Base-by-base conservation (phyloP, 1,140 invertebrate genomes). In the Drosophila aff. region DNA sequence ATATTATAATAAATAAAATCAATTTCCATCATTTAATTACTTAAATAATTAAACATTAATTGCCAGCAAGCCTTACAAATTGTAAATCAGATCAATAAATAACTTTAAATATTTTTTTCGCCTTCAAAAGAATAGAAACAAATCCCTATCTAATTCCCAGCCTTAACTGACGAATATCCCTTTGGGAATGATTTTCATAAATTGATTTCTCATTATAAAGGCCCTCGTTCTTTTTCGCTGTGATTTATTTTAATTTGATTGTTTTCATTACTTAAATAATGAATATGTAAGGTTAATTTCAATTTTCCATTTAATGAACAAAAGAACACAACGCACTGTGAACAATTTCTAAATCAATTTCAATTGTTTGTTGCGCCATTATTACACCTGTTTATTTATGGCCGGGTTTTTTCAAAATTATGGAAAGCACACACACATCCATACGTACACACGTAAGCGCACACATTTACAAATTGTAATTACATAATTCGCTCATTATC, bases 401-500 rank as follows among this genome's bases (percentile, higher is more conserved):
- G 81, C 59, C 18, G 61, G 53, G 69, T 81, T 81, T 89, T 89
- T 87, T 77, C 13, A 1, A 43, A 72, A 46, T 61, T 49, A 36
- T 31, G n/a, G 18, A 63, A 78, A 58, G 3, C 9, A 36, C 53
- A 52, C n/a, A 28, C 33, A 68, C 36, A 41, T 1, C 11, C 18
- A 46, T 8, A 15, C n/a, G 18, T 16, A 50, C 49, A 33, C 13
- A 44, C 31, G 18, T 21, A 50, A 28, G 13, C 38, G 57, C 36
- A 60, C 49, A 66, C 61, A 15, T 61, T 66, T 52, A 68, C 63
- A 60, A 66, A 85, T 63, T 81, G 69, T 89, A 84, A 84, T 87
- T 87, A 87, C 85, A 89, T 89, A 89, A 87, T 87, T 87, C 83
- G 77, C 84, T 76, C 85, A 87, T 87, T 87, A 87, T 87, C 84